These are phyloP conservation scores for Enteromius radiatus DNA, from an alignment of 2,797 vertebrate species.

Conservation along the genomic window DNA sequence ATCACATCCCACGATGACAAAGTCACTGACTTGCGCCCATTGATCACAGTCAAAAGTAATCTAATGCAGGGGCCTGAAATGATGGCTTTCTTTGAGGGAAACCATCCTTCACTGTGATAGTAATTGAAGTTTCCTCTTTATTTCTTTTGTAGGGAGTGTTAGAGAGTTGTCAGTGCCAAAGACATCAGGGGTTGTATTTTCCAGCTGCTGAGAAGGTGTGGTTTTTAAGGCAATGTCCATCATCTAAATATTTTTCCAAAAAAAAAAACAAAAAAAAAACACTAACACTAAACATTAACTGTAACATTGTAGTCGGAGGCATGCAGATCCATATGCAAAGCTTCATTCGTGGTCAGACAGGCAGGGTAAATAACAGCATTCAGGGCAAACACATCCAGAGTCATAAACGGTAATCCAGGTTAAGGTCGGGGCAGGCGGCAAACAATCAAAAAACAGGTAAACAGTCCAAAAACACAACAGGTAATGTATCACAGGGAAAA, in stretches of 20 bases:
- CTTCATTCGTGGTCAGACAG: too few relatives aligned
- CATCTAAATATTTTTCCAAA: neutral
- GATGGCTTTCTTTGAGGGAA: conserved; percentile 64
- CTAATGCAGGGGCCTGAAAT: conserved; percentile 62
- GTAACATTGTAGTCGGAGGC: too few relatives aligned
- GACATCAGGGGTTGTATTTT: neutral
- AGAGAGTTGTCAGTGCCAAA: conserved; percentile 22
- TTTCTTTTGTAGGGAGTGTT: conserved; percentile 26
- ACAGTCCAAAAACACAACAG: too few relatives aligned
- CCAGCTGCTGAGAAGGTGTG: neutral
- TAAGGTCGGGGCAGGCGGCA: too few relatives aligned
- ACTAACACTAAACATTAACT: neutral
- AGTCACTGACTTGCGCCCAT: conserved; percentile 63
- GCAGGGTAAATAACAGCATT: too few relatives aligned
- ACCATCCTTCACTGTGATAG: conserved; percentile 63
- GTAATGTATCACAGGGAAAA: too few relatives aligned
- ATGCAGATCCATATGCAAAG: too few relatives aligned
- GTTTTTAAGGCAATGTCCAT: neutral
- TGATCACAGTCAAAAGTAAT: conserved; percentile 69
- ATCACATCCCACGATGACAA: conserved; percentile 63
- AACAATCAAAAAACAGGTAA: too few relatives aligned
- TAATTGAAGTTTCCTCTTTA: conserved; percentile 51
- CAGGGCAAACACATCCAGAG: too few relatives aligned
- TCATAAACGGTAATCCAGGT: too few relatives aligned
- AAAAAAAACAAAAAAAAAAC: neutral